phyloP scores from a whole-genome alignment of 2,113 vertebrate genomes.

The Notothenia rossii region DNA sequence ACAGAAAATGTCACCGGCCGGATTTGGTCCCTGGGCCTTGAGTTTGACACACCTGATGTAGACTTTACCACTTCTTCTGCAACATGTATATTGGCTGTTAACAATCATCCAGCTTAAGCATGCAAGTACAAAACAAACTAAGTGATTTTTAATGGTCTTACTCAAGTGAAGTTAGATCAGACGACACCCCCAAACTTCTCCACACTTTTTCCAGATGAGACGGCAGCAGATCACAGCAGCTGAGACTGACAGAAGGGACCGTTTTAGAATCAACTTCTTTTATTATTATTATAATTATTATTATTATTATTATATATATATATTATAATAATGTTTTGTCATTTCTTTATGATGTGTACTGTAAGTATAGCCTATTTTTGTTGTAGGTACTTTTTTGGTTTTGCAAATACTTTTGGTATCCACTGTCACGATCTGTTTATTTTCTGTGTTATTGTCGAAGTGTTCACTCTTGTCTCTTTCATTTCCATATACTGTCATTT shows the following conservation, averaged over 20 bases:
- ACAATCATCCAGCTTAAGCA: not conserved
- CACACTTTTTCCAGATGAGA: constrained; percentile 76
- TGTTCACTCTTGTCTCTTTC: not conserved
- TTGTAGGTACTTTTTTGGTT: too few relatives aligned
- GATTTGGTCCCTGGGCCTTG: too few relatives aligned
- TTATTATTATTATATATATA: too few relatives aligned
- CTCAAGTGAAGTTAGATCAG: constrained; percentile 79
- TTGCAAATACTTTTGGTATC: too few relatives aligned
- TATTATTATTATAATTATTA: not conserved
- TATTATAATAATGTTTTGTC: too few relatives aligned
- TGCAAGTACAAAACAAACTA: not conserved
- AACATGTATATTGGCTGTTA: not conserved
- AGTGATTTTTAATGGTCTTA: constrained; percentile 68
- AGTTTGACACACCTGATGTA: too few relatives aligned
- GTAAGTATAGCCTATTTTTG: too few relatives aligned
- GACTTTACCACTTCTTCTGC: not conserved
- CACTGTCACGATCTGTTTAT: too few relatives aligned
- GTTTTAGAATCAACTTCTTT: not conserved
- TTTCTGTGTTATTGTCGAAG: too few relatives aligned
- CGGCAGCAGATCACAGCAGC: constrained; percentile 72
- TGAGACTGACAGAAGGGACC: constrained; percentile 74
- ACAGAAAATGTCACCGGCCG: too few relatives aligned
- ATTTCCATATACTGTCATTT: not conserved
- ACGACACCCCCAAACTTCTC: constrained; percentile 70
- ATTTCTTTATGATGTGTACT: too few relatives aligned